Conservation (phyloP, 2,113 vertebrate genomes). For the Elephantulus edwardii region DNA sequence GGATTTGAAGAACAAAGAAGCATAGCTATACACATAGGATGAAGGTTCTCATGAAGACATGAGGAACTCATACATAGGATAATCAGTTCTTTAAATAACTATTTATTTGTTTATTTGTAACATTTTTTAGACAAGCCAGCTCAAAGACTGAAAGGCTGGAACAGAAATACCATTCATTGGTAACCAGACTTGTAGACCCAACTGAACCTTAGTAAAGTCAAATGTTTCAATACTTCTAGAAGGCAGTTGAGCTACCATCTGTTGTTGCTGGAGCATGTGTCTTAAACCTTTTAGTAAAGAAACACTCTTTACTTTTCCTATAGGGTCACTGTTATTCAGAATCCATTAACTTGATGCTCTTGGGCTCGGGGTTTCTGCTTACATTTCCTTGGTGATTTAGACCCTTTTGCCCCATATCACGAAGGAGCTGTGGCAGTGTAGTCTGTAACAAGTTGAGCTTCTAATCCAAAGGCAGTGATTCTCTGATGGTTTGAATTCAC, state of each 20-base stretch:
- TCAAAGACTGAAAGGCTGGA: neutral
- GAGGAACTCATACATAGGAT: neutral
- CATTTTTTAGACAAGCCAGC: neutral
- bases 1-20: conserved; percentile 63
- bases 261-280: neutral
- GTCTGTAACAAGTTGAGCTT: no score
- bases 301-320: neutral
- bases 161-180: neutral
- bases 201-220: neutral
- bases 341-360: no score
- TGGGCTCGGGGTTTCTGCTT: no score
- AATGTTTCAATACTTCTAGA: neutral
- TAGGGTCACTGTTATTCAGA: no score
- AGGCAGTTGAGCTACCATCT: neutral
- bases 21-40: neutral
- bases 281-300: neutral
- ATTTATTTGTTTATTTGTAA: neutral
- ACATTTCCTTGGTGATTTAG: no score
- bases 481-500: no score
- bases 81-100: neutral
- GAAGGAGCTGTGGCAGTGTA: no score
- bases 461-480: no score
- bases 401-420: no score
- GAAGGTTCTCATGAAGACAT: neutral
- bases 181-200: neutral